Conservation (phyloP, 2,113 vertebrate genomes). For the Campylomormyrus numenius region DNA sequence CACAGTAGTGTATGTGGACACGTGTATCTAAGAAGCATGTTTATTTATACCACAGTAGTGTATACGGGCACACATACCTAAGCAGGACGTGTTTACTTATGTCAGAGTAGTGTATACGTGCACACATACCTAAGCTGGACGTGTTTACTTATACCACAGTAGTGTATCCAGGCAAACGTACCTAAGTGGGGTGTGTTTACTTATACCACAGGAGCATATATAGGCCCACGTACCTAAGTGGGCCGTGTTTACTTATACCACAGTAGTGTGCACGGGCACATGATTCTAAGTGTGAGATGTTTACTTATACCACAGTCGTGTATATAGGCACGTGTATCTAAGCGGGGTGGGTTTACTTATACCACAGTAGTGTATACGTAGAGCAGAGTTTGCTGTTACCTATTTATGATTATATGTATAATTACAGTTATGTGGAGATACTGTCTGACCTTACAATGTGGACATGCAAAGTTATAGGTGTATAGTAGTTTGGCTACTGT, state of each 20-base stretch:
- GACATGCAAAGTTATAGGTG: not conserved
- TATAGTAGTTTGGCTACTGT: not conserved
- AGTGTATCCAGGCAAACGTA: not conserved
- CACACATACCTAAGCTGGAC: not conserved
- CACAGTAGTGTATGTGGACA: not conserved
- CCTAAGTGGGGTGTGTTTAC: too few species aligned
- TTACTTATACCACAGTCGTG: not conserved
- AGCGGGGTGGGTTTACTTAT: not conserved
- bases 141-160: not conserved
- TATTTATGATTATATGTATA: not conserved
- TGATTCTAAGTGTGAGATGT: not conserved
- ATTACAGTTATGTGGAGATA: not conserved
- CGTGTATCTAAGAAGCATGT: not conserved
- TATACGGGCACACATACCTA: not conserved
- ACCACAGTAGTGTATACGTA: not conserved
- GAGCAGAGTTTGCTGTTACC: not conserved
- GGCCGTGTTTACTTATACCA: not conserved
- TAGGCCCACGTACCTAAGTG: too few species aligned
- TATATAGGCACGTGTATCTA: not conserved
- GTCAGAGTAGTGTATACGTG: not conserved
- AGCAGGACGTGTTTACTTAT: not conserved
- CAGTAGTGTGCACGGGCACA: rapidly evolving
- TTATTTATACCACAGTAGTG: too few species aligned
- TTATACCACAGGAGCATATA: too few species aligned
- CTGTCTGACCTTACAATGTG: not conserved